These are phyloP conservation scores for Pseudopodoces humilis DNA, from an alignment of 2,113 vertebrate species.

Conservation along the genomic window DNA sequence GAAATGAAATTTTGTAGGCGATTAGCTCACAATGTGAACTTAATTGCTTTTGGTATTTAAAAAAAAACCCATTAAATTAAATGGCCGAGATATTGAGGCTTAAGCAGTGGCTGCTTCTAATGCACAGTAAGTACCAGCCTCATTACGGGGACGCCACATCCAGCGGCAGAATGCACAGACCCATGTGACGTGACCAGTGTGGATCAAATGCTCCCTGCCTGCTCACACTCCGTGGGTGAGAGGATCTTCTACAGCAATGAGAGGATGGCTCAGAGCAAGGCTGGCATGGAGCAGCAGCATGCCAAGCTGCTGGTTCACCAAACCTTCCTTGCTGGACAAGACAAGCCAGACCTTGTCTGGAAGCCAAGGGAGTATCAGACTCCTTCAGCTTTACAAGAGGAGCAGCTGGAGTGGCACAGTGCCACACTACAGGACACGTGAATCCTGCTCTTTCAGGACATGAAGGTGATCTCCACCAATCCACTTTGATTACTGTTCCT, in stretches of 20 bases:
- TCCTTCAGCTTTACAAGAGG: neutral
- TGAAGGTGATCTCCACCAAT: neutral
- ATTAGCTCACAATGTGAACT: conserved; percentile 72
- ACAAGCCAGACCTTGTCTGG: neutral
- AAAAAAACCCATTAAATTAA: conserved; percentile 68
- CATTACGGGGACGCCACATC: conserved; percentile 30
- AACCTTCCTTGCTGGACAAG: neutral
- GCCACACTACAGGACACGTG: neutral
- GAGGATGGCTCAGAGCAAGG: neutral
- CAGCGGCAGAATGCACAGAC: neutral
- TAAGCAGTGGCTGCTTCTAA: conserved; percentile 58
- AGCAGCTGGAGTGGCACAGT: neutral
- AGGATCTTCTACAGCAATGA: neutral
- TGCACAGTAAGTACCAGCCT: conserved; percentile 49
- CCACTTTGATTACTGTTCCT: accelerated
- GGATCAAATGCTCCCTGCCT: neutral
- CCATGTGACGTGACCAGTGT: neutral
- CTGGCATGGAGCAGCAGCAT: neutral
- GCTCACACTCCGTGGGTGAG: neutral
- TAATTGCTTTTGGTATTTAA: conserved; percentile 73
- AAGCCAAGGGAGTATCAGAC: neutral
- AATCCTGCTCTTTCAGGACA: neutral
- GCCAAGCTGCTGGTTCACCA: neutral
- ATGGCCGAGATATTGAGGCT: conserved; percentile 64
- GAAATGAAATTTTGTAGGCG: conserved; percentile 69